Base-by-base conservation (phyloP, 37 sponge, comb jelly and placozoan genomes). In the Halisarca cf. caerulea region DNA sequence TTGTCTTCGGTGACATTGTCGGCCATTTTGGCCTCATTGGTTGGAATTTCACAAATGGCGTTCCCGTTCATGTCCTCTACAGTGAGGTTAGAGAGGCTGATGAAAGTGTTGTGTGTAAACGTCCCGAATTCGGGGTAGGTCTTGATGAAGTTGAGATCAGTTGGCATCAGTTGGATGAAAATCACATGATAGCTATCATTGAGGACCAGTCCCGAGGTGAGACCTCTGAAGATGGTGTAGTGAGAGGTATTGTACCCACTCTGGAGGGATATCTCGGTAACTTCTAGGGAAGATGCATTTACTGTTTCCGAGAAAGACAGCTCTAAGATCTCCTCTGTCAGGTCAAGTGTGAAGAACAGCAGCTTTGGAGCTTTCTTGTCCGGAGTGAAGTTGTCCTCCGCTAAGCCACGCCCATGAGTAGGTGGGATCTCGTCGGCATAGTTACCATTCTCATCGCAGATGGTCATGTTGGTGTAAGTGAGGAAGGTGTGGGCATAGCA, bases 1-100 rank as follows among this genome's bases (percentile, higher is more conserved):
- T 9, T 8, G 55, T 95, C 96, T 38, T 66, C 82, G 24, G 69
- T 75, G 51, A 90, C 91, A 1, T 21, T 60, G 17, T 33, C 32
- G 36, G 87, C 92, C 32, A 18, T 53, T 8, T 81, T 18, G 58
- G 95, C 79, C 23, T 85, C 24, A 2, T 85, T 38, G 18, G 82
- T 66, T 6, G 39, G 35, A 18, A 96, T 84, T 4, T 34, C 89
- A 75, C 30, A 51, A 35, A 91, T 53, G 2, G 1, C 25, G 68
- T 93, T 96, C 0, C 47, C 85, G 54, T 89, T 93, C 97, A 96
- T 93, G 80, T 96, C 97, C 34, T 14, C 45, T 24, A 91, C 81
- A 0, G 84, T 58, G 11, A 5, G 3, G 37, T 80, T 69, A 9
- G 88, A 82, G 41, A 93, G 55, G 44, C 66, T 85, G n/a, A 96